Conservation (phyloP, 1,140 invertebrate species). For the Steinernema khuongi region DNA sequence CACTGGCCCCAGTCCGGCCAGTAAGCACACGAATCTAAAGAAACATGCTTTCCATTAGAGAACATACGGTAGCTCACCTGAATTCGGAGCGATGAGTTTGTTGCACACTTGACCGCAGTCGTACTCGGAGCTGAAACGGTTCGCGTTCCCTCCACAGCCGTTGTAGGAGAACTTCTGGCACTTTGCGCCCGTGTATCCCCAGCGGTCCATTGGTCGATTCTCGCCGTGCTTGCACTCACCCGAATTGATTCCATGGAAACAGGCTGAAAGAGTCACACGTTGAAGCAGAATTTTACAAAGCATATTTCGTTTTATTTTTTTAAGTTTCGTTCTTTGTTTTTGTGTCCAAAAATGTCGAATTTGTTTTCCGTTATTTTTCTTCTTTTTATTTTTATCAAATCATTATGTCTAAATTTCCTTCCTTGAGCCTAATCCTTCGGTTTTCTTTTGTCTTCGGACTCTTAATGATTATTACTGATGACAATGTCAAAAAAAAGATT, state of each 20-base stretch:
- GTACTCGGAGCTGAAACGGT: slow-evolving; percentile 53
- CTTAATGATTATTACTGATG: no score
- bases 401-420: no score
- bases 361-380: no score
- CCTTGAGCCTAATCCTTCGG: no score
- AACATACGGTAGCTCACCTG: slow-evolving; percentile 26
- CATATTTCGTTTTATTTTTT: neutral
- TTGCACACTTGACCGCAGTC: slow-evolving; percentile 38
- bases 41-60: slow-evolving; percentile 6
- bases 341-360: no score
- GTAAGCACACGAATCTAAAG: slow-evolving; percentile 45
- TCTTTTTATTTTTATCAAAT: no score
- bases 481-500: no score
- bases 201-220: slow-evolving; percentile 49
- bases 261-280: slow-evolving; percentile 38
- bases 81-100: slow-evolving; percentile 37
- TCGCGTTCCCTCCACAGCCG: slow-evolving; percentile 60
- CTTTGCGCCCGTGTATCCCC: slow-evolving; percentile 54
- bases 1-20: slow-evolving; percentile 50
- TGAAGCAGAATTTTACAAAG: no score
- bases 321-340: no score
- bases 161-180: slow-evolving; percentile 59
- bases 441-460: no score
- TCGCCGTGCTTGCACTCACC: slow-evolving; percentile 34
- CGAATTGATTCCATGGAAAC: slow-evolving; percentile 37